Evolutionary conservation across 2,113 vertebrate genomes (phyloP).

Genomic region (Rattus rattus): DNA sequence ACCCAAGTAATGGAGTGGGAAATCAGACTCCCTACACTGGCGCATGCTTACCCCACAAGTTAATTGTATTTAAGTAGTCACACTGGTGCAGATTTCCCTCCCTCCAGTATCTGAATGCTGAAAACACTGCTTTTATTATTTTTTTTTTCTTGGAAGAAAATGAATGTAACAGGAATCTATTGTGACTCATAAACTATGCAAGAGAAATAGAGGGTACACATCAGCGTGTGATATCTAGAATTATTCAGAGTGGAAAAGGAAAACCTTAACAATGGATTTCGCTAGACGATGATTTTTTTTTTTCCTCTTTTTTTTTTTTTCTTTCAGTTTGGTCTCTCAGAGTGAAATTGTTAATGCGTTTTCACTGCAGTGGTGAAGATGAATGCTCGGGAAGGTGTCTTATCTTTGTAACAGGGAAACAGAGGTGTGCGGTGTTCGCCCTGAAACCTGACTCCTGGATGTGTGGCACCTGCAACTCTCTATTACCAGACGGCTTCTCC

Average conservation of each 20-base stretch:
- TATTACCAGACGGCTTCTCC: neutral
- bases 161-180: neutral
- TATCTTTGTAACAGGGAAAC: neutral
- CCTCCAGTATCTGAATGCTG: neutral
- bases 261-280: neutral
- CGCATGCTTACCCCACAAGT: neutral
- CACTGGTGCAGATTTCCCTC: neutral
- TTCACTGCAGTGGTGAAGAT: neutral
- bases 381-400: neutral
- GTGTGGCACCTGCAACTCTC: neutral
- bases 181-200: neutral
- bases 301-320: neutral
- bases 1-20: neutral
- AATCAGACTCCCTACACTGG: too few species aligned
- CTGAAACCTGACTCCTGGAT: neutral
- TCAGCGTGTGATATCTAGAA: neutral
- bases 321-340: neutral
- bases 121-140: neutral
- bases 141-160: neutral
- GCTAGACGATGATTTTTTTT: neutral
- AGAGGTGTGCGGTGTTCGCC: neutral
- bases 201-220: neutral
- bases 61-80: neutral
- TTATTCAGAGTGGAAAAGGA: neutral
- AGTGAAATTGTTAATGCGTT: neutral